Conservation (phyloP, 1,140 invertebrate genomes). For the Maniola jurtina region DNA sequence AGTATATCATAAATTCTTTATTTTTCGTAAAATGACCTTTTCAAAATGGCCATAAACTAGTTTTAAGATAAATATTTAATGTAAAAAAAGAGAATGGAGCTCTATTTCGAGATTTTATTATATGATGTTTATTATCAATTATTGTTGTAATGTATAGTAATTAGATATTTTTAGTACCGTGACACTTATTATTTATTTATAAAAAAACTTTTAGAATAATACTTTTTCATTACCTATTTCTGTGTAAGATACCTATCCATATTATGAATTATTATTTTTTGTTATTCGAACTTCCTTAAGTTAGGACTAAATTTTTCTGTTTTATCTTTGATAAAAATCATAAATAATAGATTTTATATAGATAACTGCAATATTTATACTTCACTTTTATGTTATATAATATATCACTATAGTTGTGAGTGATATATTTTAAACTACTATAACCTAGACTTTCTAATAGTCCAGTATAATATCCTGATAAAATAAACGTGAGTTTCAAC, state of each 20-base stretch:
- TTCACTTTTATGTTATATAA: too few species aligned
- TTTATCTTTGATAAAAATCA: slow-evolving; percentile 6
- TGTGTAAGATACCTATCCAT: neutral
- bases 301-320: neutral
- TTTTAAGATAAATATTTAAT: slow-evolving; percentile 23
- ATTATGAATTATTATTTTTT: neutral
- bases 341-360: slow-evolving; percentile 24
- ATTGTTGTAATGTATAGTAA: slow-evolving; percentile 25
- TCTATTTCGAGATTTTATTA: slow-evolving; percentile 24
- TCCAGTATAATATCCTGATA: too few species aligned
- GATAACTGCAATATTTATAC: too few species aligned
- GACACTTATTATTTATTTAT: slow-evolving; percentile 19
- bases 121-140: slow-evolving; percentile 9
- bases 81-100: slow-evolving; percentile 11
- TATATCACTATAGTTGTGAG: too few species aligned
- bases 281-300: neutral
- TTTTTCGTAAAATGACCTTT: neutral
- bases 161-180: slow-evolving; percentile 14
- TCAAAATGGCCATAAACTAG: slow-evolving; percentile 30
- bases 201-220: neutral
- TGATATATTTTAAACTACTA: too few species aligned
- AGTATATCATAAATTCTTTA: slow-evolving; percentile 8
- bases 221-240: neutral
- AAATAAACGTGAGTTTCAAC: too few species aligned
- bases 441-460: too few species aligned